Evolutionary conservation across 2,888 invertebrate genomes (phyloP).

Genomic region (Eristalinus sepulchralis): DNA sequence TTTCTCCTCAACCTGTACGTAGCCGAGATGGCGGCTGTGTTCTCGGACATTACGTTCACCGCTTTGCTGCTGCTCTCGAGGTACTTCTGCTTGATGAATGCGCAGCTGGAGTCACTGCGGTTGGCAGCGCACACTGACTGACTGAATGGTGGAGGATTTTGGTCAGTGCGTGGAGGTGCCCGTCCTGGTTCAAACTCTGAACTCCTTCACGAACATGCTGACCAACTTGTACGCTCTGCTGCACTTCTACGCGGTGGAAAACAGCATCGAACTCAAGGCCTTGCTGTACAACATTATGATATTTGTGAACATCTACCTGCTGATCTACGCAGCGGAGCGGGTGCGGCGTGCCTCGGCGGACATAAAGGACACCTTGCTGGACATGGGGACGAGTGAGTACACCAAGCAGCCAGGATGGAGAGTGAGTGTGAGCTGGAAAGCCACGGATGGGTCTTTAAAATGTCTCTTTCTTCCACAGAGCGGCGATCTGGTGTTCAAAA

Average conservation of each 20-base stretch:
- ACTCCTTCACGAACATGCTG: conserved; percentile 76
- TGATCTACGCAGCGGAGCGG: conserved; percentile 54
- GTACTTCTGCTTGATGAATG: conserved; percentile 73
- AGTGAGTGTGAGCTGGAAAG: conserved; percentile 12
- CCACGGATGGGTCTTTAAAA: not conserved
- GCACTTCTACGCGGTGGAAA: conserved; percentile 64
- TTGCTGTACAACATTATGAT: conserved; percentile 52
- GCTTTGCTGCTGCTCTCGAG: conserved; percentile 73
- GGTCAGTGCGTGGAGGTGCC: conserved; percentile 73
- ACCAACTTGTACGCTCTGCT: conserved; percentile 77
- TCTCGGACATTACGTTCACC: conserved; percentile 74
- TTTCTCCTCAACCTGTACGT: conserved; percentile 75
- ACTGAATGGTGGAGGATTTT: conserved; percentile 60
- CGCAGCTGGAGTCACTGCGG: conserved; percentile 25
- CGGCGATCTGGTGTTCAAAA: conserved; percentile 23
- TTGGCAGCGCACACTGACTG: not conserved
- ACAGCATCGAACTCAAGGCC: conserved; percentile 1
- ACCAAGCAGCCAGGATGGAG: conserved; percentile 1
- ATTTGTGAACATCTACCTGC: conserved; percentile 45
- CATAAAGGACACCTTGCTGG: conserved; percentile 29
- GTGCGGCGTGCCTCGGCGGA: conserved; percentile 13
- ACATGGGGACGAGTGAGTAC: conserved; percentile 20
- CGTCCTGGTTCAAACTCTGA: conserved; percentile 75
- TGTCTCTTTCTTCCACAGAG: conserved; percentile 8
- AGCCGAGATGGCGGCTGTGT: conserved; percentile 72